These are phyloP conservation scores for Microctonus aethiopoides DNA, from an alignment of 2,888 invertebrate genomes.

Conservation along the genomic window DNA sequence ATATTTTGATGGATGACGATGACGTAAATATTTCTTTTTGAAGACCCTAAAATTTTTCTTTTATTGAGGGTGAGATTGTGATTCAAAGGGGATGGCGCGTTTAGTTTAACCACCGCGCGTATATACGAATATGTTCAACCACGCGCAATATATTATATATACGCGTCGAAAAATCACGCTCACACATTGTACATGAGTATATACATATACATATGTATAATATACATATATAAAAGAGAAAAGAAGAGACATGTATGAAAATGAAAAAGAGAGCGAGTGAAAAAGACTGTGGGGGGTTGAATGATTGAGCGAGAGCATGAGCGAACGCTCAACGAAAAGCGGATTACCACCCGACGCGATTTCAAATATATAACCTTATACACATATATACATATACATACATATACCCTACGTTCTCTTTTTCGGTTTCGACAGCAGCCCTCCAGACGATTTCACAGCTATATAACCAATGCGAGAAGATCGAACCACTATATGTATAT, in stretches of 20 bases:
- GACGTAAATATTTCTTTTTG: not conserved
- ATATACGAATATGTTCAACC: not conserved
- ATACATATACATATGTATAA: too few relatives aligned
- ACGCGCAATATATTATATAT: not conserved
- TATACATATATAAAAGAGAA: not conserved
- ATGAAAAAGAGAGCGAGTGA: not conserved
- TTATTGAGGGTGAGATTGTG: not conserved
- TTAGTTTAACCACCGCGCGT: not conserved
- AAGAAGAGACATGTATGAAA: too few relatives aligned
- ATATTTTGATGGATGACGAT: not conserved
- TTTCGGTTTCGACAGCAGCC: not conserved
- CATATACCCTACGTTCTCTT: slow-evolving; percentile 8
- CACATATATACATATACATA: not conserved
- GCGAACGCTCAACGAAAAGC: slow-evolving; percentile 27
- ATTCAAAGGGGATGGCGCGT: not conserved
- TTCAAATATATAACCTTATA: slow-evolving; percentile 28
- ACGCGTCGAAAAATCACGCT: not conserved
- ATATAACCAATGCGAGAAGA: not conserved
- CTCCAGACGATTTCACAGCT: slow-evolving; percentile 10
- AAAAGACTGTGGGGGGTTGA: not conserved
- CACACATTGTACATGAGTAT: not conserved
- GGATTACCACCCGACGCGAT: slow-evolving; percentile 30
- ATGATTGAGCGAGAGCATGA: slow-evolving; percentile 10
- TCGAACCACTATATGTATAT: not conserved
- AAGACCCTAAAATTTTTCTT: not conserved